Percentiles rank a stretch among this genome's conserved stretches.
Evolutionary conservation across 2,888 invertebrate species (phyloP).

Genomic region (Andrena bicolor): DNA sequence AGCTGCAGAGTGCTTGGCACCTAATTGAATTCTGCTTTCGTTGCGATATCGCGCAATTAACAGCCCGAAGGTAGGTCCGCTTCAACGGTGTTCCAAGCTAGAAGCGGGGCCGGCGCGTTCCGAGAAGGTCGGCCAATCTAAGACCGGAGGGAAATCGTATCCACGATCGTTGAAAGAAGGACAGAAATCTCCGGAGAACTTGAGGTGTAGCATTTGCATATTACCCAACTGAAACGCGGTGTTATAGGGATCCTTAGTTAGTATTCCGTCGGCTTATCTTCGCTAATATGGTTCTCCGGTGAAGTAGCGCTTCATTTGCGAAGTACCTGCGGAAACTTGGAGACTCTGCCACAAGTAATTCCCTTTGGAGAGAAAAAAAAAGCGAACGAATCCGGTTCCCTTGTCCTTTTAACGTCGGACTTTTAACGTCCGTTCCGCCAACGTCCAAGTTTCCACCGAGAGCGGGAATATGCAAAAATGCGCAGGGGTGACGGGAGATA

Average conservation of each 20-base stretch:
- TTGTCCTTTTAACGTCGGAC: background rate
- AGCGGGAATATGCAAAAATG: background rate
- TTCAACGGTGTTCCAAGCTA: background rate
- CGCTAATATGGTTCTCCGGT: constrained; percentile 6
- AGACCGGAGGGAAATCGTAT: background rate
- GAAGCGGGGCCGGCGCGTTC: background rate
- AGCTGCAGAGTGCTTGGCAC: constrained; percentile 17
- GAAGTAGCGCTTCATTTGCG: constrained; percentile 7
- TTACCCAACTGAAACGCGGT: background rate
- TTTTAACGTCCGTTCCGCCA: background rate
- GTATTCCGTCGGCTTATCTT: constrained; percentile 1
- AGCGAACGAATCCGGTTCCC: background rate
- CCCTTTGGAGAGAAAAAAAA: background rate
- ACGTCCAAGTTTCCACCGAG: background rate
- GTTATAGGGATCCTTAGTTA: constrained; percentile 1
- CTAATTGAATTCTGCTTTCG: background rate
- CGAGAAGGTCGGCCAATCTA: background rate
- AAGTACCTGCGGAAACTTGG: constrained; percentile 1
- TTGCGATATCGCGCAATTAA: constrained; percentile 1
- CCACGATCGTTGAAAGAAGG: background rate
- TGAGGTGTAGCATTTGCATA: constrained; percentile 5
- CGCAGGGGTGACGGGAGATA: background rate
- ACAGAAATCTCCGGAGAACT: constrained; percentile 3
- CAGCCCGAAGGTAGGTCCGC: background rate
- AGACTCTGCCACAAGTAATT: background rate